Conservation (phyloP, 2,888 invertebrate genomes). For the Temnothorax rugatulus region DNA sequence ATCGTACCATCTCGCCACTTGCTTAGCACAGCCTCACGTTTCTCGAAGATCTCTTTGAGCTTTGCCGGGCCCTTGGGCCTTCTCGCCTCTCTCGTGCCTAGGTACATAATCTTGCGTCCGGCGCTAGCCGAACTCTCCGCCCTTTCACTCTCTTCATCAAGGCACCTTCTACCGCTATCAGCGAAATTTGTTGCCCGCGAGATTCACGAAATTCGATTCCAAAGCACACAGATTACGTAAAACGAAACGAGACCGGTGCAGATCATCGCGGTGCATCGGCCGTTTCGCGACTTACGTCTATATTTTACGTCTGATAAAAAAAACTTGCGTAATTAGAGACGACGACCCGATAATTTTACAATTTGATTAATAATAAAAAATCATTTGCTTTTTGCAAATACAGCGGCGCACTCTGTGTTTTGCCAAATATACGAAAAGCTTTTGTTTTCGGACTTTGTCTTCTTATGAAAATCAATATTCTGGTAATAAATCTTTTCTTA, state of each 20-base stretch:
- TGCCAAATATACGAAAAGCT: background rate
- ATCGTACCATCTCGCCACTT: slow-evolving; percentile 88
- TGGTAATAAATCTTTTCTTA: background rate
- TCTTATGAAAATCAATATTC: background rate
- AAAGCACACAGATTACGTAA: slow-evolving; percentile 37
- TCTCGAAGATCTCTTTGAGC: slow-evolving; percentile 86
- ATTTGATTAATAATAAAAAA: background rate
- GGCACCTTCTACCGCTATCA: background rate
- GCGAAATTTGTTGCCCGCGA: background rate
- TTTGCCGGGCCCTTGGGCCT: slow-evolving; percentile 86
- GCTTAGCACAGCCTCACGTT: slow-evolving; percentile 86
- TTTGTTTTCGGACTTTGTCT: background rate
- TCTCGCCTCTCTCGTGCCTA: slow-evolving; percentile 75
- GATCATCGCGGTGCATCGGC: background rate
- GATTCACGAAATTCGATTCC: slow-evolving; percentile 8
- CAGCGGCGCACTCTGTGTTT: background rate
- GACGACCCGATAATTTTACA: background rate
- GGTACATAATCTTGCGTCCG: slow-evolving; percentile 76
- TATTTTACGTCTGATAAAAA: background rate
- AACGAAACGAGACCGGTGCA: slow-evolving; percentile 2
- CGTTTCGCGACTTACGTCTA: background rate
- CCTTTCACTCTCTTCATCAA: slow-evolving; percentile 31
- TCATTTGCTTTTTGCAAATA: background rate
- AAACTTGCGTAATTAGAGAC: slow-evolving; percentile 30
- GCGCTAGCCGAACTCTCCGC: slow-evolving; percentile 18